phyloP scores from a whole-genome alignment of 2,113 vertebrate genomes.

The Sturnus vulgaris region DNA sequence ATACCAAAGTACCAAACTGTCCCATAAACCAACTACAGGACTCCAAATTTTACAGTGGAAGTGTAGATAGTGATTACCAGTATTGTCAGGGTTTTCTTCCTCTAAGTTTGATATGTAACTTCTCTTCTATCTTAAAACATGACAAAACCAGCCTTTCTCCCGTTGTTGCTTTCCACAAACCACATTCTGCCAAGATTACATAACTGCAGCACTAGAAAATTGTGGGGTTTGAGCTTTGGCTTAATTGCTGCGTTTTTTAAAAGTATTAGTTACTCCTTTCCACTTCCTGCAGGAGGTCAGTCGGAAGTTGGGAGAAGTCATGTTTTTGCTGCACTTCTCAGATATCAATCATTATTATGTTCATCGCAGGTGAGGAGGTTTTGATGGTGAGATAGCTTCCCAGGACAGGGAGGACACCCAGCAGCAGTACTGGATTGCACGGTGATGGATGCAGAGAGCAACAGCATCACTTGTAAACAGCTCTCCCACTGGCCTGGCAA shows the following conservation, averaged over 20 bases:
- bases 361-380: background rate
- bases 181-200: background rate
- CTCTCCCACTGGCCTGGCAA: background rate
- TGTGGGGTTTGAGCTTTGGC: background rate
- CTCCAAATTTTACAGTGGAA: background rate
- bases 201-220: background rate
- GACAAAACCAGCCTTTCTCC: background rate
- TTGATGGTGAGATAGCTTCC: background rate
- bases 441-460: background rate
- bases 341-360: background rate
- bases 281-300: background rate
- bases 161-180: background rate
- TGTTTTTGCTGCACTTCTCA: background rate
- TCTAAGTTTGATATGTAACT: background rate
- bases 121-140: background rate
- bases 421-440: background rate
- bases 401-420: background rate
- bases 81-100: background rate
- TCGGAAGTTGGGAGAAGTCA: background rate
- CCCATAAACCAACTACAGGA: background rate
- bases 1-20: background rate
- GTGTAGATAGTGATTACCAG: background rate
- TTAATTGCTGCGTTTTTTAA: rapidly evolving
- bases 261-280: background rate
- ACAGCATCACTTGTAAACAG: background rate